phyloP scores from a whole-genome alignment of 1,140 invertebrate genomes.

The Cotesia chilonis region DNA sequence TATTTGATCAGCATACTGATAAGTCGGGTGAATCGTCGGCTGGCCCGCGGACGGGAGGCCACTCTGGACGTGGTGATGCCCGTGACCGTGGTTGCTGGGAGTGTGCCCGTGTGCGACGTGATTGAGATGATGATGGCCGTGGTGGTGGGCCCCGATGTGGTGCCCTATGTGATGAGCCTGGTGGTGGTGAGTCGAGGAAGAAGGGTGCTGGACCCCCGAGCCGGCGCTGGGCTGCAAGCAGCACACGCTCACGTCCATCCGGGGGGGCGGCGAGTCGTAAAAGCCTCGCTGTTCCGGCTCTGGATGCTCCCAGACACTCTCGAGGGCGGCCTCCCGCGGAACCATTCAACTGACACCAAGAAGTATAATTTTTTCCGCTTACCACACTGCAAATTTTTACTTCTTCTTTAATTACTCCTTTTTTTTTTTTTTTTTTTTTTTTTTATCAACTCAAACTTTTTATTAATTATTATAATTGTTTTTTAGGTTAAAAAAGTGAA shows the following conservation, averaged over 20 bases:
- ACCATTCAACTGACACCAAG: slow-evolving; percentile 55
- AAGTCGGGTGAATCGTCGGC: slow-evolving; percentile 51
- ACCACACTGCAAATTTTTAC: too few species aligned
- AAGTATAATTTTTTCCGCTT: slow-evolving; percentile 26
- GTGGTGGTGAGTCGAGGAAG: slow-evolving; percentile 16
- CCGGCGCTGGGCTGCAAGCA: slow-evolving; percentile 59
- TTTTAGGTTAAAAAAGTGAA: too few species aligned
- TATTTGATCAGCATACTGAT: slow-evolving; percentile 63
- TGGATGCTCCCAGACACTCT: slow-evolving; percentile 53
- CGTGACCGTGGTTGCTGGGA: slow-evolving; percentile 3
- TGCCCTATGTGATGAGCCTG: slow-evolving; percentile 15
- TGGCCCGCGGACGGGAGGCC: slow-evolving; percentile 51
- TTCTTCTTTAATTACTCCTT: too few species aligned
- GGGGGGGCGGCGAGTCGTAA: slow-evolving; percentile 61
- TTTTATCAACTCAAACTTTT: too few species aligned
- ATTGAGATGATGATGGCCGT: slow-evolving; percentile 43
- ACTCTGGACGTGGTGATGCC: slow-evolving; percentile 45
- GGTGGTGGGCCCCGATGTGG: slow-evolving; percentile 27
- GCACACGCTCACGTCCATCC: slow-evolving; percentile 65
- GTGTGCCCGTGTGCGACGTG: neutral
- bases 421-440: too few species aligned
- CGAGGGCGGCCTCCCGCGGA: slow-evolving; percentile 52
- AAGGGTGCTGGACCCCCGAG: slow-evolving; percentile 58
- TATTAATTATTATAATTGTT: too few species aligned
- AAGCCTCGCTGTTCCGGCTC: slow-evolving; percentile 56